Evolutionary conservation across 2,888 invertebrate genomes (phyloP), one percentile per base, ranked within the genome.

Genomic region (Drosophila lutescens): DNA sequence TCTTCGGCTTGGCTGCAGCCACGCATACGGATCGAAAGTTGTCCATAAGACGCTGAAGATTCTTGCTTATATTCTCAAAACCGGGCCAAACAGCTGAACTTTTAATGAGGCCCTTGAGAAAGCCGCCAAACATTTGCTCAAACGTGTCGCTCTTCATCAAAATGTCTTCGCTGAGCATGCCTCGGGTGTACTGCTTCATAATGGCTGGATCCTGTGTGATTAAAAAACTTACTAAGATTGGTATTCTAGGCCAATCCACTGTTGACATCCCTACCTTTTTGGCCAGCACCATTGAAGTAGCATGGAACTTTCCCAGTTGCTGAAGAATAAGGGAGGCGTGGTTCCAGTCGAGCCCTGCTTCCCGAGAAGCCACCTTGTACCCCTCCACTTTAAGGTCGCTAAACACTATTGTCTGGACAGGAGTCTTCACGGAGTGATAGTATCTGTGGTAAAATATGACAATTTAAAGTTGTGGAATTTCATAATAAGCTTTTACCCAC

Each of bases 301-400:
- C 94, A 77, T 94, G 94, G 74, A 93, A 92, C 63, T 91, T 92
- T 0, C 93, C 94, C 74, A 94, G 86, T 75, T 93, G 93, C 58
- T 92, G 91, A 4, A 94, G 79, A 0, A 94, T 92, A 50, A 93
- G 66, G 36, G 91, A 81, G 63, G 92, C 92, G 77, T 94, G 94
- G 0, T 90, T 85, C 73, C 93, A 90, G 85, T 94, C 94, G 34
- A 94, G 90, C 2, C 94, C 94, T 34, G 87, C 67, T 56, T 93
- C 91, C n/a, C 94, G 92, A 50, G 93, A 92, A 0, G 93, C 92
- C 89, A 93, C 92, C 12, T 90, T 88, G 74, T 91, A 94, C 12
- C 93, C 94, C 38, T 91, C 79, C 1, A 91, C 89, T 3, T 92
- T 91, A 1, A 94, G 90, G 88, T 94, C 94, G 68, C 94, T 93